Conservation (phyloP, 2,113 vertebrate species). For the Plecotus auritus region DNA sequence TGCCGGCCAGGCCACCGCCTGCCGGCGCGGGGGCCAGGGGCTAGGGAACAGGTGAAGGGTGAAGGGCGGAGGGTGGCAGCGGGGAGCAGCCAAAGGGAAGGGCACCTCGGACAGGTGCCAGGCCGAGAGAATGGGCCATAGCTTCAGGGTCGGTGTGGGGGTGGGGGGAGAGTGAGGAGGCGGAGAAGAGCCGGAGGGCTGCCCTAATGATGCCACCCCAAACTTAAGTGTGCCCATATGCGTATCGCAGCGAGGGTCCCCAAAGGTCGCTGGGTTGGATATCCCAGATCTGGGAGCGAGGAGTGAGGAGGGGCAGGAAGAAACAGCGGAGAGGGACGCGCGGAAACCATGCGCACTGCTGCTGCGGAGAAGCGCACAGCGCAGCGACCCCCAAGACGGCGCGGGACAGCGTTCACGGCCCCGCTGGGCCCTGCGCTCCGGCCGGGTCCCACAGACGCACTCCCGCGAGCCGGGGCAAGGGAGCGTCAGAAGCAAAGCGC, state of each 20-base stretch:
- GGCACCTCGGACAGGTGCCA: neutral
- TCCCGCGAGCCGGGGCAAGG: neutral
- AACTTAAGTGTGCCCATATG: neutral
- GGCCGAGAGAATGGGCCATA: neutral
- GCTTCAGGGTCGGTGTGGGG: neutral
- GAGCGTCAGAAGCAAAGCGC: constrained; percentile 45
- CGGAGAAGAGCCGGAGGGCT: neutral
- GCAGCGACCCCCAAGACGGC: neutral
- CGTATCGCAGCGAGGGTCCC: neutral
- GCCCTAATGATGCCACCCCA: neutral
- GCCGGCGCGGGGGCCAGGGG: constrained; percentile 8
- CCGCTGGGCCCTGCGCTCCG: neutral
- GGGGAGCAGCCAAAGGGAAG: neutral
- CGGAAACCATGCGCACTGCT: neutral
- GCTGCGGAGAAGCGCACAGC: neutral
- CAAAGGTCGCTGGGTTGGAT: neutral
- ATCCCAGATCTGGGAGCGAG: neutral
- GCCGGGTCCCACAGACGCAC: constrained; percentile 36
- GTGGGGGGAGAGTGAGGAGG: neutral
- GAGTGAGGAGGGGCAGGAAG: neutral
- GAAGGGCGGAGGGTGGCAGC: constrained; percentile 36
- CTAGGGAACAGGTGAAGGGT: constrained; percentile 66
- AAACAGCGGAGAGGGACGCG: neutral
- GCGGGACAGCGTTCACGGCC: neutral
- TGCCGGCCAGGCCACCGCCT: constrained; percentile 68